These are phyloP conservation scores for Momotus momota DNA, from an alignment of 2,797 vertebrate species.

Conservation along the genomic window DNA sequence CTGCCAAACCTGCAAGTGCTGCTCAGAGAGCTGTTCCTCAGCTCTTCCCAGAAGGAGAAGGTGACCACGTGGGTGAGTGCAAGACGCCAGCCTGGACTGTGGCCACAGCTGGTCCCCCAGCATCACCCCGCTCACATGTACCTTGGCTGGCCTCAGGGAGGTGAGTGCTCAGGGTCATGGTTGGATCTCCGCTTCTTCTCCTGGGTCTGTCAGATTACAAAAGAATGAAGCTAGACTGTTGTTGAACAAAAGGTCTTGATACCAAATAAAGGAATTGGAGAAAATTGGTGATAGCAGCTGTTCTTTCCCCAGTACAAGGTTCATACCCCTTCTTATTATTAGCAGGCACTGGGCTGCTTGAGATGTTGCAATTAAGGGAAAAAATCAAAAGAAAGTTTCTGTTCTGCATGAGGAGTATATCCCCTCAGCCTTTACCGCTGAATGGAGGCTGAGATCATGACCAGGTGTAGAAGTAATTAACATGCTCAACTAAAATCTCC, in stretches of 20 bases:
- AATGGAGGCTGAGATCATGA: neutral
- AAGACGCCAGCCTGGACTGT: accelerated
- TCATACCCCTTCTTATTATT: neutral
- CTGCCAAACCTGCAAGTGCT: neutral
- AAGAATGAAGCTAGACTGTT: neutral
- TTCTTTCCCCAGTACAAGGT: neutral
- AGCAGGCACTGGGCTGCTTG: neutral
- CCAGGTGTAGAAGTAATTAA: neutral
- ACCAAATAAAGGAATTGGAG: neutral
- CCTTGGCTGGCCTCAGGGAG: accelerated
- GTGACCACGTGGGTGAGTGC: neutral
- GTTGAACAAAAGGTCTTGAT: neutral
- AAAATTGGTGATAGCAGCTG: neutral
- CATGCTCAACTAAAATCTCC: neutral
- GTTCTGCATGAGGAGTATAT: neutral
- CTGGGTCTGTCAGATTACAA: neutral
- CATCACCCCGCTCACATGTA: accelerated
- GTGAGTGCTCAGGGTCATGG: neutral
- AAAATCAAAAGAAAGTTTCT: neutral
- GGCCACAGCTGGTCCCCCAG: neutral
- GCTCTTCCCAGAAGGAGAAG: neutral
- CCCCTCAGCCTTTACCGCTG: neutral
- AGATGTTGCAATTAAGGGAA: neutral
- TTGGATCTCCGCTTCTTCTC: neutral
- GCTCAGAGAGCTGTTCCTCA: neutral